Evolutionary conservation across 1,140 invertebrate species (phyloP), one percentile per base, ranked within the genome.

Genomic region (Megalonaias nervosa): DNA sequence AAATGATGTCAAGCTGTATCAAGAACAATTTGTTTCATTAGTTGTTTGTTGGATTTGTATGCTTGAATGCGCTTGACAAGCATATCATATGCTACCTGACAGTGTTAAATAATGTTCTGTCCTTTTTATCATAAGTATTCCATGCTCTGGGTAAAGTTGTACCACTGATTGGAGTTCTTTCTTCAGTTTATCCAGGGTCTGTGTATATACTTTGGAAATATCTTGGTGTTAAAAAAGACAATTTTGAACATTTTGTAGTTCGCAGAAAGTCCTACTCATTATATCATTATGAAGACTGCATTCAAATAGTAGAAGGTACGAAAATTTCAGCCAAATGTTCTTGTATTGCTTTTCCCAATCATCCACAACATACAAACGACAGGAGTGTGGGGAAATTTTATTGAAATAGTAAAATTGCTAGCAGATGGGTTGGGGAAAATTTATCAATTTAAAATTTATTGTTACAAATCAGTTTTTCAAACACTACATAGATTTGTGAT

Each of bases 201-300:
- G 14, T 74, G 11, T 74, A 74, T 74, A 56, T 68, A n/a, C 17
- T 79, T 23, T 79, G 23, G 17, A 77, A 67, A 71, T n/a, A 56
- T 23, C 17, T 72, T 26, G 67, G 59, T 16, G 21, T 58, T 23
- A 31, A 68, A 74, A 74, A 65, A 64, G 67, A 74, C 65, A 74
- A 74, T 56, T 79, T 79, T 79, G 21, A 16, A 57, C 68, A 70
- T 19, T 79, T 70, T 69, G 71, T 74, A 9, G 66, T 79, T 55
- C 74, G 77, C 38, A 79, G 57, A 70, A 79, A 79, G 70, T 80
- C 68, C 64, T 75, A 57, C 67, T 71, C 72, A 23, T 71, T 80
- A 55, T 71, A 80, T 69, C 21, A 23, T 23, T 75, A 70, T 75
- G 61, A 65, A n/a, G 69, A 75, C 5, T 80, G 67, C 71, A n/a